Conservation (phyloP, 2,888 invertebrate species). For the Boloria euphrosyne region DNA sequence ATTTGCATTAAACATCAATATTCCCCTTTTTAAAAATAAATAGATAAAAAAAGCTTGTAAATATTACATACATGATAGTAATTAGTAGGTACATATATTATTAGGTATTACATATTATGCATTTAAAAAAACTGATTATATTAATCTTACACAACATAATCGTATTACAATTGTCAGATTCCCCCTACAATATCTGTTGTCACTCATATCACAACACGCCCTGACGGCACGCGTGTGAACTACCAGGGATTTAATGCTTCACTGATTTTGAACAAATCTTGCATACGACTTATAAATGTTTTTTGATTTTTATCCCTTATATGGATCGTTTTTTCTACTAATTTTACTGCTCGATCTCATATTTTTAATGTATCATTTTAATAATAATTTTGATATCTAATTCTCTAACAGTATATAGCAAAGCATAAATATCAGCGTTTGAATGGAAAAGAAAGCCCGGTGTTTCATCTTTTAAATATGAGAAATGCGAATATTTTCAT, state of each 20-base stretch:
- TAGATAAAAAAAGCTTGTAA: too few relatives aligned
- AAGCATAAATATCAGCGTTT: too few relatives aligned
- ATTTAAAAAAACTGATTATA: neutral
- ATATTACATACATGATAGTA: too few relatives aligned
- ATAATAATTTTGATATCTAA: too few relatives aligned
- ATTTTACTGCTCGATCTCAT: neutral
- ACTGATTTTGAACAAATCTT: slow-evolving; percentile 17
- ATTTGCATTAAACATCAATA: too few relatives aligned
- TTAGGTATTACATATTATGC: too few relatives aligned
- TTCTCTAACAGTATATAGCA: too few relatives aligned
- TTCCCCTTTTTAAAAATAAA: too few relatives aligned
- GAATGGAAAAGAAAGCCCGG: too few relatives aligned
- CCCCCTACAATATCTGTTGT: slow-evolving; percentile 25
- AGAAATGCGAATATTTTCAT: slow-evolving; percentile 14
- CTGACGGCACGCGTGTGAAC: slow-evolving; percentile 45
- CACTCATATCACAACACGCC: slow-evolving; percentile 35
- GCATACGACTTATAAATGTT: slow-evolving; percentile 9
- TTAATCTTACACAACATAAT: slow-evolving; percentile 13
- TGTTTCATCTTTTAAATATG: slow-evolving; percentile 1
- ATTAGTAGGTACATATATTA: too few relatives aligned
- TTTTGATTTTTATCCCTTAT: slow-evolving; percentile 9
- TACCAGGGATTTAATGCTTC: slow-evolving; percentile 42
- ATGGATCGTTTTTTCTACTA: neutral
- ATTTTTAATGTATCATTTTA: neutral
- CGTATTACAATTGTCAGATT: slow-evolving; percentile 23